phyloP scores from a whole-genome alignment of 2,797 vertebrate genomes.

The Neomorphus geoffroyi region DNA sequence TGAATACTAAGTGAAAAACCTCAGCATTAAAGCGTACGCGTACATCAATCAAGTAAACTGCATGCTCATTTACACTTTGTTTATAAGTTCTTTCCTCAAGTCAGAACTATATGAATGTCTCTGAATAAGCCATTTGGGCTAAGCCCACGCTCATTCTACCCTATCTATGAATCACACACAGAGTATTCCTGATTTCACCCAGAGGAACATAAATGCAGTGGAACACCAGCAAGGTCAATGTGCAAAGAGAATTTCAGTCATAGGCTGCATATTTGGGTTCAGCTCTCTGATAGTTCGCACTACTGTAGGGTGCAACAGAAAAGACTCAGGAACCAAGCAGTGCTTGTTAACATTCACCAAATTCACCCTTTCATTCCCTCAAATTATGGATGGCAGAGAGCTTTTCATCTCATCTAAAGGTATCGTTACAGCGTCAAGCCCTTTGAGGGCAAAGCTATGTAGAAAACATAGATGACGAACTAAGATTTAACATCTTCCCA shows the following conservation, averaged over 20 bases:
- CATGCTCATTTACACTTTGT: neutral
- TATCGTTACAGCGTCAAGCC: neutral
- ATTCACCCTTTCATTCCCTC: neutral
- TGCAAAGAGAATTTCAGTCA: neutral
- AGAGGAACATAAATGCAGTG: neutral
- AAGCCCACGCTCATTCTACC: neutral
- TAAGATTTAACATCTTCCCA: neutral
- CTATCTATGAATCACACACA: neutral
- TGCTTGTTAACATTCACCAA: neutral
- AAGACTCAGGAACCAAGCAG: neutral
- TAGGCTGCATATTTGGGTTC: neutral
- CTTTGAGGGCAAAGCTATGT: neutral
- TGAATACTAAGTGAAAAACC: constrained; percentile 26
- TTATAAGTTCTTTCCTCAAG: neutral
- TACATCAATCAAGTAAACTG: neutral
- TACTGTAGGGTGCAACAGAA: neutral
- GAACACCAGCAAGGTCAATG: neutral
- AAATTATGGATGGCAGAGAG: neutral
- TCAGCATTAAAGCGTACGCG: neutral
- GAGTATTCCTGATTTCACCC: neutral
- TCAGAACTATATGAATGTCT: neutral
- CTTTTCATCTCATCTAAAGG: neutral
- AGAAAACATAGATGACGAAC: neutral
- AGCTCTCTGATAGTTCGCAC: neutral
- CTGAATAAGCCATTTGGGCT: neutral